These are phyloP conservation scores for Chionomys nivalis DNA, from an alignment of 2,113 vertebrate genomes.

Conservation along the genomic window DNA sequence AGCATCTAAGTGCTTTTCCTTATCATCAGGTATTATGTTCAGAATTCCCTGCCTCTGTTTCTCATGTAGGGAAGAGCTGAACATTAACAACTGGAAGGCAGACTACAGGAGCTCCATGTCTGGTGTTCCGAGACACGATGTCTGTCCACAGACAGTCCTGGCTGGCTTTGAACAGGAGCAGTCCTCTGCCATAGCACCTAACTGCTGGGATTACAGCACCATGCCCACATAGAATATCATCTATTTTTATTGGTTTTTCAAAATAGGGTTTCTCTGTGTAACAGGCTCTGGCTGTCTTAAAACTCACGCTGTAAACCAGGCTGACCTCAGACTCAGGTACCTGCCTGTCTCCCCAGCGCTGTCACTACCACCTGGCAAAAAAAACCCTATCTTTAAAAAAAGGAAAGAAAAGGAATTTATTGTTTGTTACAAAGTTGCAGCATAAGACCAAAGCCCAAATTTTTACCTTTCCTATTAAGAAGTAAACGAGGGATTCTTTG, in stretches of 20 bases:
- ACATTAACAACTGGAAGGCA: slow-evolving; percentile 32
- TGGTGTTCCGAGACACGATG: neutral
- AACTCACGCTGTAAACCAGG: neutral
- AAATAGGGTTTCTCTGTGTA: neutral
- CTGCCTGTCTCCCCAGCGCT: no score
- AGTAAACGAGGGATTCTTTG: slow-evolving; percentile 99
- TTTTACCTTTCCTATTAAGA: slow-evolving; percentile 99
- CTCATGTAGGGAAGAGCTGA: neutral
- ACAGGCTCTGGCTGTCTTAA: neutral
- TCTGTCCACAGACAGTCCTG: neutral
- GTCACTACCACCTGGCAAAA: no score
- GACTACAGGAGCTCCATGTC: neutral
- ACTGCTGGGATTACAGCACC: neutral
- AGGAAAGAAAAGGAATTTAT: neutral
- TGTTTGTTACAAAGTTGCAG: slow-evolving; percentile 33
- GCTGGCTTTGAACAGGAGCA: neutral
- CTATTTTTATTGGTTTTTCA: neutral
- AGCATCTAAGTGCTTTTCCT: slow-evolving; percentile 32
- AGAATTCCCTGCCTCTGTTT: slow-evolving; percentile 42
- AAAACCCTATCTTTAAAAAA: neutral
- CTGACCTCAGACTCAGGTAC: neutral
- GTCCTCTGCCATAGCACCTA: no score
- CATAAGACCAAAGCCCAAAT: slow-evolving; percentile 52
- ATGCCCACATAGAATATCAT: neutral
- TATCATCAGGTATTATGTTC: slow-evolving; percentile 44